phyloP scores from a whole-genome alignment of 2,888 invertebrate genomes.

The Pseudococcus viburni region DNA sequence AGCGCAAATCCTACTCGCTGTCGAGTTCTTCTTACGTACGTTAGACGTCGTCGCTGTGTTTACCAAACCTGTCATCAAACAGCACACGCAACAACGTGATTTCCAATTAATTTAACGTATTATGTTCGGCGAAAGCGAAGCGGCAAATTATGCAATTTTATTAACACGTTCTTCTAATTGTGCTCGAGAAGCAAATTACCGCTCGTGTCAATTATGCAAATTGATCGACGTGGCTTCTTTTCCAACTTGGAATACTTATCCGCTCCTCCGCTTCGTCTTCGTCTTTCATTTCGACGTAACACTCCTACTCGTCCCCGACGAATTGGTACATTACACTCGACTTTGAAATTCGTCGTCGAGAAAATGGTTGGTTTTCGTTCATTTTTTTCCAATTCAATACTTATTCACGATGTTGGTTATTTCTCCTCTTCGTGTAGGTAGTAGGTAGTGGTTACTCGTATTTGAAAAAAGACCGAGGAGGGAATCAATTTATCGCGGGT shows the following conservation, averaged over 20 bases:
- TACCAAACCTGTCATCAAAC: constrained; percentile 38
- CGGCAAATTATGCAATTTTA: constrained; percentile 39
- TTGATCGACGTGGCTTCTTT: constrained; percentile 21
- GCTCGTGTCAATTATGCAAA: constrained; percentile 22
- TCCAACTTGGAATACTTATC: neutral
- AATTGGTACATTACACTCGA: too few relatives aligned
- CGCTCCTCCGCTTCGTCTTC: neutral
- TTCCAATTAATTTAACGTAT: constrained; percentile 32
- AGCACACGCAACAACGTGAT: constrained; percentile 1
- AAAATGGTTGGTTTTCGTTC: too few relatives aligned
- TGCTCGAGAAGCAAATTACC: constrained; percentile 10
- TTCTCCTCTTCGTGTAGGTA: too few relatives aligned
- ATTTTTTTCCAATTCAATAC: too few relatives aligned
- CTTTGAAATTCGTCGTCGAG: too few relatives aligned
- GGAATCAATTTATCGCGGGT: too few relatives aligned
- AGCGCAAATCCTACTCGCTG: constrained; percentile 8
- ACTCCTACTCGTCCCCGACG: neutral
- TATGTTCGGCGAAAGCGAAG: neutral
- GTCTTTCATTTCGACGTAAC: neutral
- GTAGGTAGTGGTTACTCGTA: too few relatives aligned
- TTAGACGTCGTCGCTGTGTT: neutral
- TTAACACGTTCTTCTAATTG: constrained; percentile 30
- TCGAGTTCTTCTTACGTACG: constrained; percentile 14
- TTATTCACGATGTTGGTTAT: too few relatives aligned
- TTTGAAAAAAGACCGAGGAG: too few relatives aligned